Base-by-base conservation (phyloP, 2,888 invertebrate species). In the Stenurella melanura region DNA sequence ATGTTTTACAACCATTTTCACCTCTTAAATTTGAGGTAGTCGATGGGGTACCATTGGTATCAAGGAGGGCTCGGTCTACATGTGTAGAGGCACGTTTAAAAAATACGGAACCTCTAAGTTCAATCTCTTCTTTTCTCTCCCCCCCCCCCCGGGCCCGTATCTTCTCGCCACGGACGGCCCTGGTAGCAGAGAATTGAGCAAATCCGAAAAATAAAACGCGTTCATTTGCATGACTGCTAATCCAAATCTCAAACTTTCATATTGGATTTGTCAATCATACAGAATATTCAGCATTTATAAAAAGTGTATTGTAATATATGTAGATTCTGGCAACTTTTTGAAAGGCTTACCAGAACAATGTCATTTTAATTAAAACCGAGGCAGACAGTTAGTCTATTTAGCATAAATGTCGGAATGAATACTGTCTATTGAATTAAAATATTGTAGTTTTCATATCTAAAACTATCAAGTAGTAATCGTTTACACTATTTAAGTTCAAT, bases 321-420 rank as follows among this genome's bases (percentile, higher is more conserved):
- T 74, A 74, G 75, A 77, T 73, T 68, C 74, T 75, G 42, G 73
- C 73, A 77, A 75, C 66, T 77, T 75, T 77, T 74, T 74, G 69
- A 69, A 57, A 77, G 4, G 42, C 63, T 64, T 66, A 70, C 66
- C 70, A 67, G 67, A 75, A 73, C 77, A 69, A 72, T 77, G 74
- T 77, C 75, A 73, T 68, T 75, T 77, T 77, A 77, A 77, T 77
- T 77, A 75, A 77, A 77, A 73, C 72, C 42, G 56, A 75, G 75
- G 26, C 58, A 38, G 67, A 66, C 64, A 57, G 60, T 67, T 68
- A 42, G 68, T 63, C 77, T 77, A 58, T 71, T 77, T 77, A 75
- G 75, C 77, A 77, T 77, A 77, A 75, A 77, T 75, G 72, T 71
- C 57, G 75, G 68, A 75, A 71, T 72, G 72, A 64, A 69, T 60